phyloP scores from a whole-genome alignment of 2,888 invertebrate genomes.

The Heliconius erato region DNA sequence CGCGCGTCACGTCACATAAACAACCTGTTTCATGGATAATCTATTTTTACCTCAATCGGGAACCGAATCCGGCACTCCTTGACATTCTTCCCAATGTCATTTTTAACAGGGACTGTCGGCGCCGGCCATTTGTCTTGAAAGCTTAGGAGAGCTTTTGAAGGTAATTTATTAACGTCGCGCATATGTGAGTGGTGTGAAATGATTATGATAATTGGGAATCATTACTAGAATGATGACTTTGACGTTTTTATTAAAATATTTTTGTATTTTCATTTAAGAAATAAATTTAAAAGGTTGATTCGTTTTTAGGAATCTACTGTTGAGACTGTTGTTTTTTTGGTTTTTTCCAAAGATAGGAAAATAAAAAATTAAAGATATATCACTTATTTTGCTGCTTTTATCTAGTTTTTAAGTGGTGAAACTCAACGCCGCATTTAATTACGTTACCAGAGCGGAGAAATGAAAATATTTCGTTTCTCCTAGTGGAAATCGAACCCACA shows the following conservation, averaged over 20 bases:
- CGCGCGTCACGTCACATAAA: slow-evolving; percentile 18
- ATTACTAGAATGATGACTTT: background rate
- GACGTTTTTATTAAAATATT: background rate
- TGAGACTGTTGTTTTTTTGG: no score
- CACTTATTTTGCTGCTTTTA: no score
- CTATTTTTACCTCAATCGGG: slow-evolving; percentile 34
- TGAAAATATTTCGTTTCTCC: background rate
- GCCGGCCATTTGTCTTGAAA: slow-evolving; percentile 34
- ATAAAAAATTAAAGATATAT: background rate
- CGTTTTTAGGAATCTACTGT: background rate
- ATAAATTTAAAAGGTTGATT: background rate
- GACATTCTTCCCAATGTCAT: slow-evolving; percentile 40
- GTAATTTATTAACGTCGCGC: slow-evolving; percentile 7
- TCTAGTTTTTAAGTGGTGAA: background rate
- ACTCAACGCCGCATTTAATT: background rate
- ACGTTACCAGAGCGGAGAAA: background rate
- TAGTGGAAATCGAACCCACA: background rate
- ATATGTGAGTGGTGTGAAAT: background rate
- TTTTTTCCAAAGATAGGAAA: no score
- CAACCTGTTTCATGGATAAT: slow-evolving; percentile 35
- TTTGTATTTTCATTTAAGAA: background rate
- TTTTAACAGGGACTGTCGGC: slow-evolving; percentile 24
- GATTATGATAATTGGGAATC: slow-evolving; percentile 9
- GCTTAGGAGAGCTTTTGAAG: slow-evolving; percentile 27
- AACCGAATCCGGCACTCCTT: slow-evolving; percentile 34